Percentiles rank a stretch among this genome's conserved stretches.
phyloP scores from a whole-genome alignment of 2,888 invertebrate species.

The Hedya salicella region DNA sequence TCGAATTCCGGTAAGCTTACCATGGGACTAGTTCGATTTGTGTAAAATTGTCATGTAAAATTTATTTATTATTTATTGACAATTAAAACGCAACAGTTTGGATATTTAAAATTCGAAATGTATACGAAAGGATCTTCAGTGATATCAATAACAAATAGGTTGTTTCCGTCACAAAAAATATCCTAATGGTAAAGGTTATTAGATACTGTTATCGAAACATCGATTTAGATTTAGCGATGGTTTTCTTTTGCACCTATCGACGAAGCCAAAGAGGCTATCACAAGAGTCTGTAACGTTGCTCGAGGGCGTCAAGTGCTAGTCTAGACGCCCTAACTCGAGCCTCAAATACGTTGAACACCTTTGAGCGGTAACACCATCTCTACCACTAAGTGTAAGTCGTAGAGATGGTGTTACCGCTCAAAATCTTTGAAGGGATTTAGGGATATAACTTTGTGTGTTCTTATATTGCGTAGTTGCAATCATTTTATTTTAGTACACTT shows the following conservation, averaged over 20 bases:
- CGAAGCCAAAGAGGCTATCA: conserved; percentile 28
- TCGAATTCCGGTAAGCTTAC: too few relatives aligned
- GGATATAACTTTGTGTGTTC: not conserved
- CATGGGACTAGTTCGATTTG: too few relatives aligned
- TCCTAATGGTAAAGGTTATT: too few relatives aligned
- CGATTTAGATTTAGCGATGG: not conserved
- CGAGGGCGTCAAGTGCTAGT: conserved; percentile 31
- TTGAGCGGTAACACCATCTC: conserved; percentile 12
- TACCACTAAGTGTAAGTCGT: not conserved
- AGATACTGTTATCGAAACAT: not conserved
- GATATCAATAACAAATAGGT: too few relatives aligned
- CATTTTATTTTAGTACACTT: too few relatives aligned
- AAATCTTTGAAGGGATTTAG: conserved; percentile 6
- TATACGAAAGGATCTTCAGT: too few relatives aligned
- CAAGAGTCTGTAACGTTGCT: conserved; percentile 17
- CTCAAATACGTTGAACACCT: conserved; percentile 34
- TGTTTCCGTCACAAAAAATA: too few relatives aligned
- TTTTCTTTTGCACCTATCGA: conserved; percentile 14
- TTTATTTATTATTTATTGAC: too few relatives aligned
- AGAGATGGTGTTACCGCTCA: too few relatives aligned
- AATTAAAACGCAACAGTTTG: too few relatives aligned
- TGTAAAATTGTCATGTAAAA: too few relatives aligned
- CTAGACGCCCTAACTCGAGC: conserved; percentile 36
- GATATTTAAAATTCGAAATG: too few relatives aligned
- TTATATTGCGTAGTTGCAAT: not conserved